Evolutionary conservation across 2,797 vertebrate genomes (phyloP).

Genomic region (Prunella strophiata): DNA sequence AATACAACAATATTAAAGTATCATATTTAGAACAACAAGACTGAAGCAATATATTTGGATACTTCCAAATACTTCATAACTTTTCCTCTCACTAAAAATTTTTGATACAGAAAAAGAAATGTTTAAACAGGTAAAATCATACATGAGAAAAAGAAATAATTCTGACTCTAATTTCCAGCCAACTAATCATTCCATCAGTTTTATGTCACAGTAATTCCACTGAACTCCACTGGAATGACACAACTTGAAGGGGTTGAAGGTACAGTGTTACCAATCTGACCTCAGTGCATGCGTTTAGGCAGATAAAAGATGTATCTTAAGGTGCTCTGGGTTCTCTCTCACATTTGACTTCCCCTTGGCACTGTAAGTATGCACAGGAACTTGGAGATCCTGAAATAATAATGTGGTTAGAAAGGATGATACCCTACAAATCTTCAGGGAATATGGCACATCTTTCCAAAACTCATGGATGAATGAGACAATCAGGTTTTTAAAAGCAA

Average conservation of each 20-base stretch:
- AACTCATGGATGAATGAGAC: background rate
- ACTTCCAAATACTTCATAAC: background rate
- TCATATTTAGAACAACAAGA: background rate
- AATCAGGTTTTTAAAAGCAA: background rate
- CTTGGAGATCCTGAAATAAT: background rate
- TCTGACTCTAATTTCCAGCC: background rate
- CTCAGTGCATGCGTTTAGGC: background rate
- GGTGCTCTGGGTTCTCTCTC: background rate
- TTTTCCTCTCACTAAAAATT: background rate
- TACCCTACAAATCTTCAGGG: background rate
- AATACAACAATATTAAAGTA: background rate
- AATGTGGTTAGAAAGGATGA: background rate
- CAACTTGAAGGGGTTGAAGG: background rate
- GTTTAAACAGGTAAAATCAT: background rate
- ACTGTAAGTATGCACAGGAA: background rate
- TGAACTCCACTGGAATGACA: background rate
- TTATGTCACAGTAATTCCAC: background rate
- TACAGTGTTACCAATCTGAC: background rate
- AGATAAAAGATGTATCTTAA: background rate
- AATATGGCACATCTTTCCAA: background rate
- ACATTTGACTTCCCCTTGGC: background rate
- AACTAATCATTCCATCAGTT: background rate
- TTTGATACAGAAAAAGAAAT: background rate
- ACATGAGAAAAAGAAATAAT: background rate
- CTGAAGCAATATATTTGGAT: background rate